These are phyloP conservation scores for Pampus argenteus DNA, from an alignment of 2,797 vertebrate genomes.

Conservation along the genomic window DNA sequence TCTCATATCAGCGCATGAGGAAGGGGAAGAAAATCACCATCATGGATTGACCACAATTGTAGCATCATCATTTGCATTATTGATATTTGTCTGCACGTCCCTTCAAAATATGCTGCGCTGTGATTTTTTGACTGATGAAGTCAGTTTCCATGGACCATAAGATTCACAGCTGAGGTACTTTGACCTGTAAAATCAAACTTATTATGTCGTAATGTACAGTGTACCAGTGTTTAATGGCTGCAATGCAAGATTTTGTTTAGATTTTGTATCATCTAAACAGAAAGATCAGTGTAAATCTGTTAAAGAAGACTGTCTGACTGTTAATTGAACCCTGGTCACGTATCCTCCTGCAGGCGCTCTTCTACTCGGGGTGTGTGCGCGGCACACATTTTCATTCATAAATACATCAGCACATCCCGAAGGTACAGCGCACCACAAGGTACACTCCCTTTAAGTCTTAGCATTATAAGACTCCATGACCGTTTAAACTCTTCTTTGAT, in stretches of 20 bases:
- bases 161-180: neutral
- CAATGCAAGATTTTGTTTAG: neutral
- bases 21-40: slow-evolving; percentile 28
- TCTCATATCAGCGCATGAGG: slow-evolving; percentile 57
- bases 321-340: slow-evolving; percentile 65
- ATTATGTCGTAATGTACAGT: neutral
- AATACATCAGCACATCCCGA: slow-evolving; percentile 61
- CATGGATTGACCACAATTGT: slow-evolving; percentile 47
- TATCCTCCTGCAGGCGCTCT: slow-evolving; percentile 53
- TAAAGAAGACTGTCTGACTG: slow-evolving; percentile 32
- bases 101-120: slow-evolving; percentile 47
- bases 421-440: slow-evolving; percentile 39
- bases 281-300: slow-evolving; percentile 9
- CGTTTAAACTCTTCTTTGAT: slow-evolving; percentile 33
- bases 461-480: neutral
- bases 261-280: neutral
- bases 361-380: slow-evolving; percentile 46
- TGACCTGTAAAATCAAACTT: slow-evolving; percentile 20
- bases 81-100: slow-evolving; percentile 50
- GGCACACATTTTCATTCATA: slow-evolving; percentile 77
- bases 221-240: neutral
- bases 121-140: slow-evolving; percentile 32
- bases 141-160: slow-evolving; percentile 5
- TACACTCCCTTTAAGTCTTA: slow-evolving; percentile 31
- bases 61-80: slow-evolving; percentile 65